Evolutionary conservation across 2,888 invertebrate species (phyloP).

Genomic region (Thalpophila matura): DNA sequence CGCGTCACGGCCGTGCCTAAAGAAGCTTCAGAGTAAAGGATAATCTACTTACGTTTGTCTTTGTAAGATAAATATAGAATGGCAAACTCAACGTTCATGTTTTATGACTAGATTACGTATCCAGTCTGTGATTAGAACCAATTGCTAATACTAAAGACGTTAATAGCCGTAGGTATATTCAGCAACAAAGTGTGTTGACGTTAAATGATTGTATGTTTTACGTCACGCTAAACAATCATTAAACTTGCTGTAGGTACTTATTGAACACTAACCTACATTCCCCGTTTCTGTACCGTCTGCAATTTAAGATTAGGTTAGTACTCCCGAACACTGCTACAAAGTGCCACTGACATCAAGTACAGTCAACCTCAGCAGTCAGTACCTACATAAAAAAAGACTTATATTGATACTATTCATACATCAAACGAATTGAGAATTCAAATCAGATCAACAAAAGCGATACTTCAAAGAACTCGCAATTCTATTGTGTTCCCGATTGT

Average conservation of each 20-base stretch:
- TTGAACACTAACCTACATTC: constrained; percentile 50
- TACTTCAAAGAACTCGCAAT: constrained; percentile 24
- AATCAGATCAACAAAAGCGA: constrained; percentile 28
- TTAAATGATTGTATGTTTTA: constrained; percentile 30
- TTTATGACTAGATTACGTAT: constrained; percentile 37
- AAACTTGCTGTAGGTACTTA: constrained; percentile 13
- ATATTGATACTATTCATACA: constrained; percentile 31
- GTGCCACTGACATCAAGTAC: constrained; percentile 44
- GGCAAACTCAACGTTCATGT: constrained; percentile 27
- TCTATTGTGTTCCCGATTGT: constrained; percentile 45
- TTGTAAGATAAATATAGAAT: not conserved
- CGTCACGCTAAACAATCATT: constrained; percentile 35
- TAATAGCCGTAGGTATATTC: constrained; percentile 11
- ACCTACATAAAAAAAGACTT: constrained; percentile 17
- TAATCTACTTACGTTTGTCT: constrained; percentile 14
- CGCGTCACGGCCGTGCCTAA: no score
- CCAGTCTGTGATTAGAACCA: constrained; percentile 25
- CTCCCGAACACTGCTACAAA: constrained; percentile 18
- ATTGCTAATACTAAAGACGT: constrained; percentile 17
- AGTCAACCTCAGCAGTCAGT: constrained; percentile 25
- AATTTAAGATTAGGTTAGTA: constrained; percentile 43
- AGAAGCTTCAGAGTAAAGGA: no score
- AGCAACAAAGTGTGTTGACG: constrained; percentile 20
- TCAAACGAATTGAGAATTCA: constrained; percentile 10
- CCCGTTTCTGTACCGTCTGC: constrained; percentile 39